Evolutionary conservation across 2,797 vertebrate genomes (phyloP).

Genomic region (Acanthopagrus latus): DNA sequence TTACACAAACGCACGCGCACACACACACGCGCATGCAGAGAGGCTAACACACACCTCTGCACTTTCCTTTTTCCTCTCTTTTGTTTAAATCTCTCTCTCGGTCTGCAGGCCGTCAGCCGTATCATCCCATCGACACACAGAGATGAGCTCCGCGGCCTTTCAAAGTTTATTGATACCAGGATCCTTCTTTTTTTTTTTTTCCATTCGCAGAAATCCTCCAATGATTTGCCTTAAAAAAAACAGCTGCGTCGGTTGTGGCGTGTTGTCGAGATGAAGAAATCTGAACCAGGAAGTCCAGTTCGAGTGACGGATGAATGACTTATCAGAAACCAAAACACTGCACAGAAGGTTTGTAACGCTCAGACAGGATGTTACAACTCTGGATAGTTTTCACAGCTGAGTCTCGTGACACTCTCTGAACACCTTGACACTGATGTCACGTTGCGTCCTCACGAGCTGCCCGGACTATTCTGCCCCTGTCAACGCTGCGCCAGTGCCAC

Average conservation of each 20-base stretch:
- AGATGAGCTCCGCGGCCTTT: not conserved
- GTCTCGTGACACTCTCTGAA: too few species aligned
- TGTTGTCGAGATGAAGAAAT: not conserved
- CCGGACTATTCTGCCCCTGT: too few species aligned
- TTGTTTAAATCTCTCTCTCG: slow-evolving; percentile 29
- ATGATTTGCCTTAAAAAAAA: not conserved
- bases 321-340: not conserved
- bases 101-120: slow-evolving; percentile 23
- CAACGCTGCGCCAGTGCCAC: too few species aligned
- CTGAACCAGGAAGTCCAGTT: not conserved
- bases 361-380: too few species aligned
- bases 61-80: slow-evolving; percentile 4
- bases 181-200: slow-evolving; percentile 7
- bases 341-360: not conserved
- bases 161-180: not conserved
- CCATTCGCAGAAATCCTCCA: slow-evolving; percentile 1
- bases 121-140: slow-evolving; percentile 32
- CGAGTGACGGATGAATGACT: not conserved
- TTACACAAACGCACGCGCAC: slow-evolving; percentile 11
- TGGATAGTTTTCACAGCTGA: too few species aligned
- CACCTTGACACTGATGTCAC: too few species aligned
- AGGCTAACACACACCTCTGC: slow-evolving; percentile 8
- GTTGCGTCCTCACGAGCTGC: too few species aligned
- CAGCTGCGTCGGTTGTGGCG: not conserved
- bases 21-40: not conserved